A percentile compares a stretch with the other conserved stretches of the same genome.
Evolutionary conservation across 2,113 vertebrate species (phyloP).

Genomic region (Saguinus imperator): DNA sequence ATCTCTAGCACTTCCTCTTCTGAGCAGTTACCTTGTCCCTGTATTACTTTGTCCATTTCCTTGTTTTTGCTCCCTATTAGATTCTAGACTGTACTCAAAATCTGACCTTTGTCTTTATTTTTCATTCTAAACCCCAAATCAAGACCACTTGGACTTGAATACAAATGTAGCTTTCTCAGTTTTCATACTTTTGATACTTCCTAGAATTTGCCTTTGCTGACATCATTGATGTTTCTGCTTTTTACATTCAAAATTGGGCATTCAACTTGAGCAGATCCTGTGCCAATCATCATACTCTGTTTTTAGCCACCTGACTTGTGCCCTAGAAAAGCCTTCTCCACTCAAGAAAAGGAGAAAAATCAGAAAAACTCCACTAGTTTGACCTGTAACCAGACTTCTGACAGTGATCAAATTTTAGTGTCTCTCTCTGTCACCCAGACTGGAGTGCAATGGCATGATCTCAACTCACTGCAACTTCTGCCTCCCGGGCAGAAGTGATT

Average conservation of each 20-base stretch:
- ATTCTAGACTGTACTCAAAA: neutral
- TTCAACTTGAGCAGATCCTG: neutral
- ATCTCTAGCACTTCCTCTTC: neutral
- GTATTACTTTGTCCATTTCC: neutral
- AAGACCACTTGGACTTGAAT: neutral
- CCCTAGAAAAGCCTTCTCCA: neutral
- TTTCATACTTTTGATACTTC: neutral
- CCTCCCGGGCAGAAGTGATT: no score
- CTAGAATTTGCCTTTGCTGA: neutral
- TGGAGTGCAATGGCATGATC: no score
- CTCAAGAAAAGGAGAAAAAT: neutral
- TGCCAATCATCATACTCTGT: neutral
- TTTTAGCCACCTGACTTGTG: neutral
- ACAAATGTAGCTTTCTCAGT: neutral
- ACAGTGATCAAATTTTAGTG: neutral
- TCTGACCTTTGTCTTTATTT: neutral
- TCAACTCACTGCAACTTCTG: no score
- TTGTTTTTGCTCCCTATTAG: neutral
- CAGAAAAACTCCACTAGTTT: neutral
- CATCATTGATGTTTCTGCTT: neutral
- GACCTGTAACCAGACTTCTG: neutral
- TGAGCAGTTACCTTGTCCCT: neutral
- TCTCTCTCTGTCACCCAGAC: no score
- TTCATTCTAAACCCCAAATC: neutral
- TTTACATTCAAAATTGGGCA: neutral